Evolutionary conservation across 2,797 vertebrate genomes (phyloP).

Genomic region (Pelodytes ibericus): DNA sequence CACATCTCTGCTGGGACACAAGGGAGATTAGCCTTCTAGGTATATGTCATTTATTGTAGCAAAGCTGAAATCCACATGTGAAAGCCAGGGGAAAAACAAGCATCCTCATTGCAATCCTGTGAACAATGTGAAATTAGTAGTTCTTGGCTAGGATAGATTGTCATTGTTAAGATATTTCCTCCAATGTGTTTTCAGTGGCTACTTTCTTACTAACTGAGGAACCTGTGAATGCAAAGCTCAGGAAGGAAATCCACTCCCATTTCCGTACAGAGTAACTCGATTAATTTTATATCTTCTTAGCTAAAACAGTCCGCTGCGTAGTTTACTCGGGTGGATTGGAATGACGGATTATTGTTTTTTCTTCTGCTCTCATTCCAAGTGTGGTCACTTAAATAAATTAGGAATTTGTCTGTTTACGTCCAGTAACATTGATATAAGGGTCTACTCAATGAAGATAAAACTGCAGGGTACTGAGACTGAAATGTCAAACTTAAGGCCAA

Average conservation of each 20-base stretch:
- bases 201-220: conserved; percentile 4
- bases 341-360: not conserved
- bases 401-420: conserved; percentile 14
- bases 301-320: not conserved
- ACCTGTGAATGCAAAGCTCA: conserved; percentile 1
- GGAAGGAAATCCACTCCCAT: conserved; percentile 42
- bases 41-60: no score
- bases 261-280: not conserved
- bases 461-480: no score
- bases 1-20: no score
- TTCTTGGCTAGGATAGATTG: conserved; percentile 29
- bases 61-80: not conserved
- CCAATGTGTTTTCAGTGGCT: conserved; percentile 28
- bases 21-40: no score
- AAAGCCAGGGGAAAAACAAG: not conserved
- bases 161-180: conserved; percentile 45
- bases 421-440: conserved; percentile 10
- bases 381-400: conserved; percentile 10
- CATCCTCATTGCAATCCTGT: not conserved
- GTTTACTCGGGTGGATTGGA: no score
- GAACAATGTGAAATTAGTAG: conserved; percentile 27
- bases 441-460: not conserved
- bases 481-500: no score
- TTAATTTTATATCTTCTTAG: not conserved
- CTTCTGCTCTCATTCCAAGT: not conserved